phyloP scores from a whole-genome alignment of 2,888 invertebrate species.

The Meteorus cinctellus region DNA sequence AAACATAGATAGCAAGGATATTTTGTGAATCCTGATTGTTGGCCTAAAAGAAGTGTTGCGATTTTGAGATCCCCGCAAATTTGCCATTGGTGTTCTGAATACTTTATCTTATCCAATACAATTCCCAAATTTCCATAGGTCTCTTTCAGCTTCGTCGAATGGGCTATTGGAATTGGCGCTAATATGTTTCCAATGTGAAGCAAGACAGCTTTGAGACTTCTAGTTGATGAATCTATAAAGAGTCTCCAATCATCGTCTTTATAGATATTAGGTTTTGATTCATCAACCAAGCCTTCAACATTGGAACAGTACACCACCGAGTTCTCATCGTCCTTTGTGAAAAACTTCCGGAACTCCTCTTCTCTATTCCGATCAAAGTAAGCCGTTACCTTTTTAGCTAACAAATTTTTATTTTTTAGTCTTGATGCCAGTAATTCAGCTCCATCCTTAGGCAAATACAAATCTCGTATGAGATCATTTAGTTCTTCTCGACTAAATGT shows the following conservation, averaged over 20 bases:
- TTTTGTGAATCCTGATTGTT: conserved; percentile 51
- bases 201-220: conserved; percentile 55
- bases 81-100: conserved; percentile 51
- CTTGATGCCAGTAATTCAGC: no score
- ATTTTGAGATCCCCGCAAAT: conserved; percentile 63
- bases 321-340: no score
- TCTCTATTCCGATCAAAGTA: no score
- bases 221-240: conserved; percentile 55
- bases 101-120: conserved; percentile 37
- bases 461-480: no score
- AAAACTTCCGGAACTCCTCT: no score
- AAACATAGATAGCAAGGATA: conserved; percentile 30
- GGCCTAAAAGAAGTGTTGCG: conserved; percentile 56
- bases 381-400: no score
- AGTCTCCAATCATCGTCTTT: conserved; percentile 47
- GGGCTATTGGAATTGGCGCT: conserved; percentile 56
- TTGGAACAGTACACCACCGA: no score
- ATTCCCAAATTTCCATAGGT: conserved; percentile 46
- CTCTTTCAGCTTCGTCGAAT: conserved; percentile 56
- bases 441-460: no score
- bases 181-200: conserved; percentile 61
- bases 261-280: conserved; percentile 20
- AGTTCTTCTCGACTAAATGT: no score
- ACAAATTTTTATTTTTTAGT: no score
- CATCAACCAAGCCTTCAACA: no score